These are phyloP conservation scores for Conus betulinus DNA, from an alignment of 1,140 invertebrate species.

Conservation along the genomic window DNA sequence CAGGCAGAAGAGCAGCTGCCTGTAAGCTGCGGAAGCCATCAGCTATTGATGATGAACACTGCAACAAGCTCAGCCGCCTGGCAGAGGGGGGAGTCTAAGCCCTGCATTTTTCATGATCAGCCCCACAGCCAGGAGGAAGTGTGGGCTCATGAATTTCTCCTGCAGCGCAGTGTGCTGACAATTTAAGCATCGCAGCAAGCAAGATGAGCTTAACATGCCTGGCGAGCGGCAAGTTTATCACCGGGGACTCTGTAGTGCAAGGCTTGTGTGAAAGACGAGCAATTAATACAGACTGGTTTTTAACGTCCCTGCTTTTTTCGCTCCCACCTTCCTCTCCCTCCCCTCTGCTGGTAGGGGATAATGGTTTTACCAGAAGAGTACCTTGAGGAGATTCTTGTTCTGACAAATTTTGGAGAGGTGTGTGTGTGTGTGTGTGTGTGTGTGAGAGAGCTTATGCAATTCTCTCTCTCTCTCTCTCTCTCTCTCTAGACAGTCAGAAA, in stretches of 20 bases:
- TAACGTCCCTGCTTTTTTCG: no score
- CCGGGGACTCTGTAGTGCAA: neutral
- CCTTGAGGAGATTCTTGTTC: no score
- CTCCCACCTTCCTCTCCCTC: no score
- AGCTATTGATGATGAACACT: neutral
- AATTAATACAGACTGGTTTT: neutral
- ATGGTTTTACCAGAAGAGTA: no score
- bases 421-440: neutral
- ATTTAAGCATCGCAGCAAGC: neutral
- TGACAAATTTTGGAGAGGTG: neutral
- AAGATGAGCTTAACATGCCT: neutral
- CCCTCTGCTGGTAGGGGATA: no score
- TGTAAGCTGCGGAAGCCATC: neutral
- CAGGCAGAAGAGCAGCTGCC: neutral
- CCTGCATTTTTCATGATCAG: conserved; percentile 30
- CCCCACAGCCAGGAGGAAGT: neutral
- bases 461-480: no score
- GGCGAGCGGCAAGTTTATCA: neutral
- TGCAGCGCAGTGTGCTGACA: neutral
- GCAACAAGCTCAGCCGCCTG: neutral
- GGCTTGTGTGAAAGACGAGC: neutral
- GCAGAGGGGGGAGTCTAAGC: neutral
- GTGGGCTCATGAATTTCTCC: conserved; percentile 8
- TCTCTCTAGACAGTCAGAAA: no score
- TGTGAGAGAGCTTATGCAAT: no score